Base-by-base conservation (phyloP, 2,888 invertebrate species). In the Bombylius major region DNA sequence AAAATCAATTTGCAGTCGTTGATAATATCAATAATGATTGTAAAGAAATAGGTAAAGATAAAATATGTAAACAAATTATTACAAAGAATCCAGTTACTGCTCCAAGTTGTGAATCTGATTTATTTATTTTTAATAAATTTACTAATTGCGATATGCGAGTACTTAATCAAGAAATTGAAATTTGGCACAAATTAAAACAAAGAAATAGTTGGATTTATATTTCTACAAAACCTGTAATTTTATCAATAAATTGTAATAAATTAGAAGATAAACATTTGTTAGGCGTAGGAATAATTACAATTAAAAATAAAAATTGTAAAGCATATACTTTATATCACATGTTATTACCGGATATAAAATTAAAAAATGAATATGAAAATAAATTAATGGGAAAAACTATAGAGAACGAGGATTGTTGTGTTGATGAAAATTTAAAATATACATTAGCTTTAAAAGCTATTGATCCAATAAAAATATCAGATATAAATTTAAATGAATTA, bases 351-450 rank as follows among this genome's bases (percentile, higher is more conserved):
- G 52, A 46, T 46, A 33, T 45, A 52, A 46, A 52, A 45, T 52
- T 52, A 46, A 45, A 32, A 34, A 6, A 1, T 33, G 52, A 52
- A 46, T 52, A 52, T 46, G 46, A 52, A 33, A 52, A 52, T 14
- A 47, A 53, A 23, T 36, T 53, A 7, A 36, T 32, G 49, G 12
- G 13, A 49, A 45, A 48, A 49, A 31, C 42, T 44, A 5, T 54
- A 39, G 36, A 42, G 42, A 14, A 54, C 14, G 49, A 54, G 31
- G 34, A 54, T 44, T 54, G 49, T 39, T 54, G 54, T 49, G 47
- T 42, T 8, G 54, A 54, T 44, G 54, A 54, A n/a, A 54, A 54
- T 46, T 33, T 52, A 32, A 52, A 52, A 52, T 52, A 52, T 45
- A 32, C 46, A 44, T 32, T 51, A 51, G 51, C 51, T 8, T 51